Conservation (phyloP, 2,888 invertebrate genomes). For the Habrosyne pyritoides region DNA sequence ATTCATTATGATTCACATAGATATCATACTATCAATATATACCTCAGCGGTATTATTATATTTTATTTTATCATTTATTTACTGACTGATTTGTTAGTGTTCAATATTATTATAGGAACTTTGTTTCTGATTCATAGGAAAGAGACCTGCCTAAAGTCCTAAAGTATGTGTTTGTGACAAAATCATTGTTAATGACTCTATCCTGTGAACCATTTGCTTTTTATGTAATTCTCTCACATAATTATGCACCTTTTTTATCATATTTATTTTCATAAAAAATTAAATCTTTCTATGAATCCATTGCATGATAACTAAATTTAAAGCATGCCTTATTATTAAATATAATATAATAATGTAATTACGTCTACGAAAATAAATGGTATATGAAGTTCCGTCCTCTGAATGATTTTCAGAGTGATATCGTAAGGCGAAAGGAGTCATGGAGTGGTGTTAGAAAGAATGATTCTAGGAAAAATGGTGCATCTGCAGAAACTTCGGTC, state of each 20-base stretch:
- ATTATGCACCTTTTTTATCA: background rate
- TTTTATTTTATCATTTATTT: background rate
- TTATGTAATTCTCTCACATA: background rate
- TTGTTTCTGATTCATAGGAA: background rate
- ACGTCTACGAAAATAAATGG: conserved; percentile 3
- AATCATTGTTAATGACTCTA: background rate
- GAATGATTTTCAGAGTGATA: conserved; percentile 72
- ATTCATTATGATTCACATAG: conserved; percentile 4
- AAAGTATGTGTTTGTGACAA: background rate
- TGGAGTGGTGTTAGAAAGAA: conserved; percentile 73
- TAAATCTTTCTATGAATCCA: background rate
- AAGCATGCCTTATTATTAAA: background rate
- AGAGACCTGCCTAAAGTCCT: background rate
- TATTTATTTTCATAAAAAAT: background rate
- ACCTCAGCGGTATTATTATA: too few relatives aligned
- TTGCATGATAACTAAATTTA: background rate
- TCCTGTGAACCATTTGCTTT: background rate
- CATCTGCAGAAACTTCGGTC: conserved; percentile 80
- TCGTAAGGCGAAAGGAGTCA: conserved; percentile 73
- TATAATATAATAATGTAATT: background rate
- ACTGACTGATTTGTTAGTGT: background rate
- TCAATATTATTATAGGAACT: background rate
- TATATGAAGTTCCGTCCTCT: conserved; percentile 6
- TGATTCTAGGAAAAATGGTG: conserved; percentile 65
- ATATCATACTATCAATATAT: background rate